Evolutionary conservation across 2,797 vertebrate species (phyloP).

Genomic region (Peromyscus aztecus): DNA sequence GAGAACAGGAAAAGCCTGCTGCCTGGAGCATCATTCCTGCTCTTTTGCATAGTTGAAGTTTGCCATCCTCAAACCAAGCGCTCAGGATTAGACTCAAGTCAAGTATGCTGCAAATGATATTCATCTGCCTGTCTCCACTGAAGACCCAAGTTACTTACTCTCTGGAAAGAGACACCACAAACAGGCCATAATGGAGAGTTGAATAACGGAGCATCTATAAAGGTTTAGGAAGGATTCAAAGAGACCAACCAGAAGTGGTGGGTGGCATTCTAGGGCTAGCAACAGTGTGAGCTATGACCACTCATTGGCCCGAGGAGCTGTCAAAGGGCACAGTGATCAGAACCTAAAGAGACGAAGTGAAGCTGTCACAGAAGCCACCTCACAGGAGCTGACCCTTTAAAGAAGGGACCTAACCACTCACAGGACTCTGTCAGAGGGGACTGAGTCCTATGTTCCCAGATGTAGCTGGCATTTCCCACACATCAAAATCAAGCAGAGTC

Average conservation of each 20-base stretch:
- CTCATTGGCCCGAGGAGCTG: neutral
- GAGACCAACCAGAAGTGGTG: neutral
- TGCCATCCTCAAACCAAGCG: neutral
- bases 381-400: neutral
- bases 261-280: neutral
- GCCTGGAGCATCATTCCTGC: neutral
- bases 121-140: neutral
- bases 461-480: neutral
- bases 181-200: neutral
- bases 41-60: neutral
- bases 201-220: neutral
- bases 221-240: neutral
- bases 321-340: neutral
- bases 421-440: neutral
- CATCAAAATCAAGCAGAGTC: slow-evolving; percentile 1
- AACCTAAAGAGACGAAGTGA: neutral
- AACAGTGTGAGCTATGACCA: neutral
- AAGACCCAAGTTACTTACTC: neutral
- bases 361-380: neutral
- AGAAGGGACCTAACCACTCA: neutral
- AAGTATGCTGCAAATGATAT: neutral
- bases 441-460: neutral
- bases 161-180: neutral
- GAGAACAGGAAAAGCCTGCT: neutral
- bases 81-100: slow-evolving; percentile 28